Evolutionary conservation across 1,140 invertebrate species (phyloP).

Genomic region (Doryteuthis pealeii): DNA sequence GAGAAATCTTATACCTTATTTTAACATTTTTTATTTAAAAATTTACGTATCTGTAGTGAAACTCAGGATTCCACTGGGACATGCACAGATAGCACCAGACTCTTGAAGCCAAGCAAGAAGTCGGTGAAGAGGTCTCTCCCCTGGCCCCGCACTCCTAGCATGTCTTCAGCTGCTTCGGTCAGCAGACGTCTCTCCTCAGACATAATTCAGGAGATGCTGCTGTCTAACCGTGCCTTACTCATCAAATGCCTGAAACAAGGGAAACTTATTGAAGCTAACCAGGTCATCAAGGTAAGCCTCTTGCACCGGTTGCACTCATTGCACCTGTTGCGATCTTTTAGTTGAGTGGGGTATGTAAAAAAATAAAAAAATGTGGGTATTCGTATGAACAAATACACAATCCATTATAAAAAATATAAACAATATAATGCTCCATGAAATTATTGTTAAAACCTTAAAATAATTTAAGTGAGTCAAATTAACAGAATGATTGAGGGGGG

Average conservation of each 20-base stretch:
- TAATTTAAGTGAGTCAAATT: too few relatives aligned
- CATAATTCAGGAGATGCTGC: slow-evolving; percentile 51
- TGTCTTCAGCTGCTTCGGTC: background rate
- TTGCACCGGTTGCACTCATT: background rate
- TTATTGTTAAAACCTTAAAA: too few relatives aligned
- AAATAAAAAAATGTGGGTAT: too few relatives aligned
- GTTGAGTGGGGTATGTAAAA: too few relatives aligned
- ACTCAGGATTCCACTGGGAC: background rate
- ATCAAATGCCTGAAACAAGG: slow-evolving; percentile 48
- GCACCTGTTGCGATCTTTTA: too few relatives aligned
- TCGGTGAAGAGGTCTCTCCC: background rate
- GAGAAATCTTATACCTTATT: too few relatives aligned
- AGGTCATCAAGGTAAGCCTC: slow-evolving; percentile 51
- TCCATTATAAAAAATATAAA: too few relatives aligned
- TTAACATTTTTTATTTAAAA: too few relatives aligned
- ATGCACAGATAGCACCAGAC: background rate
- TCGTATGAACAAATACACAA: too few relatives aligned
- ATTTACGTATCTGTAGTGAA: too few relatives aligned
- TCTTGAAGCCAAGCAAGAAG: background rate
- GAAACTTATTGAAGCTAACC: slow-evolving; percentile 45
- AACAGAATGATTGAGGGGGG: too few relatives aligned
- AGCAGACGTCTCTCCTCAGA: slow-evolving; percentile 17
- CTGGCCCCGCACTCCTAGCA: background rate
- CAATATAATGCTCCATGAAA: too few relatives aligned
- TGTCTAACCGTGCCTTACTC: slow-evolving; percentile 45